Evolutionary conservation across 2,797 vertebrate genomes (phyloP), one percentile per base, ranked within the genome.

Genomic region (Anguilla megastoma): DNA sequence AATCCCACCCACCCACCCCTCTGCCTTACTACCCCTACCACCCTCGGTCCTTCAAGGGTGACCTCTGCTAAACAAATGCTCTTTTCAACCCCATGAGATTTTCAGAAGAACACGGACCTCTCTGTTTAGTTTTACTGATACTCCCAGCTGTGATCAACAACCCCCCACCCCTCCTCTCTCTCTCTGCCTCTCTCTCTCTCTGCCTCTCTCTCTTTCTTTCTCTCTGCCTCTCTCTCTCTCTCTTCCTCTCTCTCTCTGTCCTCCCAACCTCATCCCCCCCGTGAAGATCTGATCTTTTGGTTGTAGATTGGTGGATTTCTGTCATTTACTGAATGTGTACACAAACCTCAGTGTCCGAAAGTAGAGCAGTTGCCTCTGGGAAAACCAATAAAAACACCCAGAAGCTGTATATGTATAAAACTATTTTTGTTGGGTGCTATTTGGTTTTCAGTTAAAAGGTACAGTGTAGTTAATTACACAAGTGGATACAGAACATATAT

Each of bases 21-120:
- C 5, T 36, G 36, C 21, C 36, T 2, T 10, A 79, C 74, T 36
- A 74, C 2, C 30, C 56, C 36, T 36, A 41, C 60, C 36, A 21
- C 66, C 14, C 36, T 36, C 8, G 76, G 66, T 45, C 36, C 33
- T 86, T 86, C 85, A 74, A 86, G 85, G 41, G 63, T 86, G 63
- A 86, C 85, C 66, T 74, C 45, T 50, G 66, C n/a, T 74, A 86
- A 86, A 86, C 85, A 86, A 86, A 74, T 52, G 45, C 66, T 86
- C 85, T 71, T 86, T 82, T 86, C 85, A 86, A 48, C 63, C 85
- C 36, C 8, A 21, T 16, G 66, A 60, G 63, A 48, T 74, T 33
- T 52, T 74, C 66, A 48, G 66, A 50, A 14, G 85, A 74, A 86
- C 36, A 48, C 36, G 14, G 63, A 12, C 45, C 66, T 30, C 69